Conservation (phyloP, 2,888 invertebrate genomes). For the Lithophane leautieri region DNA sequence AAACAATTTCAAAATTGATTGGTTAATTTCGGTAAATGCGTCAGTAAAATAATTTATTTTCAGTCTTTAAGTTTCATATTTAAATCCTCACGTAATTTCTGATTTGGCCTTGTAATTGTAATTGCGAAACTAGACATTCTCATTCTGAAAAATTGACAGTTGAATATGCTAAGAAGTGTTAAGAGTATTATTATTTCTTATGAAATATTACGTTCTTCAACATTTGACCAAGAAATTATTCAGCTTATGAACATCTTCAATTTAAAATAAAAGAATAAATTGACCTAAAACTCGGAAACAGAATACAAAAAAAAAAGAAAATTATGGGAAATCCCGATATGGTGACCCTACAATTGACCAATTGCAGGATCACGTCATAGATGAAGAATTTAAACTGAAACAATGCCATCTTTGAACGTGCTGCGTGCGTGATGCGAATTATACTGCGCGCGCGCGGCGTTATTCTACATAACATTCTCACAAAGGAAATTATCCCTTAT, state of each 20-base stretch:
- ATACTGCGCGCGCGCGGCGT: conserved; percentile 41
- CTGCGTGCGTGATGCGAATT: conserved; percentile 81
- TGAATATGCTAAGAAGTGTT: conserved; percentile 56
- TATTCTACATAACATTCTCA: conserved; percentile 50
- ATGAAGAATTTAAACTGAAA: conserved; percentile 86
- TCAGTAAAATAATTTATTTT: conserved; percentile 40
- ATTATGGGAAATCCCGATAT: conserved; percentile 32
- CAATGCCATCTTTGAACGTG: conserved; percentile 83
- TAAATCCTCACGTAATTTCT: conserved; percentile 37
- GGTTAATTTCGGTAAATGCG: conserved; percentile 42
- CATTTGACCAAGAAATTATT: conserved; percentile 52
- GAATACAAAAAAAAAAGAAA: neutral
- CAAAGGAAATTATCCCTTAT: conserved; percentile 43
- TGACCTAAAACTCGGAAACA: conserved; percentile 39
- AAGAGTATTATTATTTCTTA: conserved; percentile 56
- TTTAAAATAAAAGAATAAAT: conserved; percentile 30
- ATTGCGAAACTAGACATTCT: conserved; percentile 52
- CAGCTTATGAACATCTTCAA: conserved; percentile 29
- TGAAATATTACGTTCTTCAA: conserved; percentile 53
- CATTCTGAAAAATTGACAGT: conserved; percentile 59
- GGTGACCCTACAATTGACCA: conserved; percentile 70
- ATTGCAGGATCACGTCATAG: conserved; percentile 84
- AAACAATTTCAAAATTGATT: conserved; percentile 26
- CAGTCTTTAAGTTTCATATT: conserved; percentile 53
- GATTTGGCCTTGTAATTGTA: conserved; percentile 58